Conservation (phyloP, 2,113 vertebrate genomes). For the Okapia johnstoni region DNA sequence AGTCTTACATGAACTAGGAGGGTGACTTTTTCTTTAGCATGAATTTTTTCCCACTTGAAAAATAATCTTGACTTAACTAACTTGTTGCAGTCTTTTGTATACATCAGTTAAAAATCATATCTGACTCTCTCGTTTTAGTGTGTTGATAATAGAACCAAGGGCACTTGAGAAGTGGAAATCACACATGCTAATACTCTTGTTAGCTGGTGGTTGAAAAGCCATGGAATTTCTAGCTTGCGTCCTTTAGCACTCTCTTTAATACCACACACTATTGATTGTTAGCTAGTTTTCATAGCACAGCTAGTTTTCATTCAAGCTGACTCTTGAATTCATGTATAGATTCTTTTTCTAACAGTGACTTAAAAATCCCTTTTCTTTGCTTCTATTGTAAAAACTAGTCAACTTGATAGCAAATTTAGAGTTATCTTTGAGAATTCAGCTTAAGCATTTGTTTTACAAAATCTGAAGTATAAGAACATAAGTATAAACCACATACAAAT, state of each 20-base stretch:
- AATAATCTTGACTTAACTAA: not conserved
- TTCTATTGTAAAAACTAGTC: conserved; percentile 39
- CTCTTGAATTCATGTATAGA: not conserved
- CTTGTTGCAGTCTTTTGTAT: not conserved
- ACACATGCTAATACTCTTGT: not conserved
- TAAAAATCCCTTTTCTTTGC: not conserved
- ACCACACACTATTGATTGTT: conserved; percentile 50
- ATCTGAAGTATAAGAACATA: not conserved
- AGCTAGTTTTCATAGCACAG: conserved; percentile 51
- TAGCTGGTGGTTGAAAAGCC: conserved; percentile 48
- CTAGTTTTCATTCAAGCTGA: conserved; percentile 12
- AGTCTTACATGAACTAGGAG: not conserved
- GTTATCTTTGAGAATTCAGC: not conserved
- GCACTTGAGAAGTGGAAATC: not conserved
- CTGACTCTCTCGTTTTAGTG: not conserved
- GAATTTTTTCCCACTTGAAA: not conserved
- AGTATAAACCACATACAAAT: not conserved
- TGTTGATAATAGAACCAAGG: not conserved
- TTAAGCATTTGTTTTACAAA: not conserved
- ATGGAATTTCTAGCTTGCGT: conserved; percentile 38
- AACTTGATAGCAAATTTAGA: not conserved
- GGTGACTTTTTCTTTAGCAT: not conserved
- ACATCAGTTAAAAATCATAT: not conserved
- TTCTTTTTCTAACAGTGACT: conserved; percentile 1
- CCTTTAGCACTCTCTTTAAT: conserved; percentile 31